phyloP scores from a whole-genome alignment of 1,140 invertebrate species.

The Drosophila melanogaster region Release_6_plus_ISO1_MT NT_033777.3:15537501-15538000 shows the following conservation, averaged over 20 bases:
- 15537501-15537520: slow-evolving; percentile 2
- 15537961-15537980: slow-evolving; percentile 91
- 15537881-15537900: slow-evolving; percentile 83
- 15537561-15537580: background rate
- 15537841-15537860: background rate
- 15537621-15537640: background rate
- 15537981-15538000: slow-evolving; percentile 87
- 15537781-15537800: too few species aligned
- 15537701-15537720: too few species aligned
- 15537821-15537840: background rate
- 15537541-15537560: slow-evolving; percentile 42
- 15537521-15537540: slow-evolving; percentile 34
- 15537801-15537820: too few species aligned
- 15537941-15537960: slow-evolving; percentile 87
- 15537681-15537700: too few species aligned
- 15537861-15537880: slow-evolving; percentile 63
- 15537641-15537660: background rate
- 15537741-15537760: too few species aligned
- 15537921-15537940: slow-evolving; percentile 85
- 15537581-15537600: background rate
- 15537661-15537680: too few species aligned
- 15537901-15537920: slow-evolving; percentile 85
- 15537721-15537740: background rate
- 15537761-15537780: too few species aligned
- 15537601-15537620: background rate